These are phyloP conservation scores for Asbolus verrucosus DNA, from an alignment of 1,140 invertebrate species.

Conservation along the genomic window DNA sequence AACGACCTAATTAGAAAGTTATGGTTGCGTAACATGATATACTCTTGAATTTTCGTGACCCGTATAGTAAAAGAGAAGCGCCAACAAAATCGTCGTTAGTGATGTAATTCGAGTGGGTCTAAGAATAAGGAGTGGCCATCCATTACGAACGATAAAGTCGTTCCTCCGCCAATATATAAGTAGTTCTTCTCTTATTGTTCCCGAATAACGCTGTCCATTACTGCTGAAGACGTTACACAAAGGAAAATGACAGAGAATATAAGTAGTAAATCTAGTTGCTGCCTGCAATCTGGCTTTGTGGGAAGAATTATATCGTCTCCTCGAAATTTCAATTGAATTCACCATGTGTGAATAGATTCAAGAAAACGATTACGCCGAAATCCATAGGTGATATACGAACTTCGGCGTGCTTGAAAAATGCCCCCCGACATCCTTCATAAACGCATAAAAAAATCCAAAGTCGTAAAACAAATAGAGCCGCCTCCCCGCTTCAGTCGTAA, in stretches of 20 bases:
- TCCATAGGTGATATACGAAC: constrained; percentile 41
- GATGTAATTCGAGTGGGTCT: constrained; percentile 33
- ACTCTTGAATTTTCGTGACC: constrained; percentile 28
- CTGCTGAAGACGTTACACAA: constrained; percentile 53
- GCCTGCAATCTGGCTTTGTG: constrained; percentile 48
- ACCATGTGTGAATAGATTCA: constrained; percentile 48
- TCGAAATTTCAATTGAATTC: constrained; percentile 49
- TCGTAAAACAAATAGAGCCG: too few species aligned
- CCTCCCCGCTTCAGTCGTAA: not conserved
- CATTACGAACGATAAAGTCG: constrained; percentile 45
- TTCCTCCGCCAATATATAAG: constrained; percentile 43
- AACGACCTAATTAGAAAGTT: constrained; percentile 26
- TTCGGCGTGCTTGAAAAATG: not conserved
- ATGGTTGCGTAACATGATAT: constrained; percentile 23
- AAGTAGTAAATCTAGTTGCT: constrained; percentile 54
- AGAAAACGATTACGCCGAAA: constrained; percentile 39
- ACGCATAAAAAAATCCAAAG: not conserved
- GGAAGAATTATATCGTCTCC: constrained; percentile 52
- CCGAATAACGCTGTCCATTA: constrained; percentile 50
- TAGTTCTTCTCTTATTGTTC: constrained; percentile 48
- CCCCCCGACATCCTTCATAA: not conserved
- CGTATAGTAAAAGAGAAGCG: constrained; percentile 22
- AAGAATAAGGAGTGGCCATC: constrained; percentile 35
- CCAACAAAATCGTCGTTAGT: constrained; percentile 30
- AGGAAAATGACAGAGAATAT: constrained; percentile 54